These are phyloP conservation scores for Dryobotodes eremita DNA, from an alignment of 2,888 invertebrate species.

Conservation along the genomic window DNA sequence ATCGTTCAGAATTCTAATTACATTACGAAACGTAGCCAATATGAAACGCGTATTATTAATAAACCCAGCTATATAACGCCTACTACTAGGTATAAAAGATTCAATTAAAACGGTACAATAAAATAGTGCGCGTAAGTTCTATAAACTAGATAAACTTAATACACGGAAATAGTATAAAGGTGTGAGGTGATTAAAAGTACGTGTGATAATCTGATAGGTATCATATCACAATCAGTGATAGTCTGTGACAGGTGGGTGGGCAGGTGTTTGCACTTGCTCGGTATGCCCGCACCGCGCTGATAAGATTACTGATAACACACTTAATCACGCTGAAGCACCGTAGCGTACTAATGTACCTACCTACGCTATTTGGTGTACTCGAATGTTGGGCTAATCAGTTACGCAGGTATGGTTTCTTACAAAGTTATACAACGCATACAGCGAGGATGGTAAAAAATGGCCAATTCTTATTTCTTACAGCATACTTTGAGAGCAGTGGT, in stretches of 20 bases:
- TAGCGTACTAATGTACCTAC: conserved; percentile 53
- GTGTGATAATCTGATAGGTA: conserved; percentile 56
- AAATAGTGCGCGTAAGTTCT: neutral
- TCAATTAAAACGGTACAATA: conserved; percentile 24
- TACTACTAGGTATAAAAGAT: conserved; percentile 4
- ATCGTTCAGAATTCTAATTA: conserved; percentile 25
- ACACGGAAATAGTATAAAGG: conserved; percentile 50
- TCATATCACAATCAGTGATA: conserved; percentile 67
- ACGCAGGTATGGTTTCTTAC: neutral
- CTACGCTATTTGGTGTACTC: conserved; percentile 11
- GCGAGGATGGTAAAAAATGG: neutral
- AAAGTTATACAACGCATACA: neutral
- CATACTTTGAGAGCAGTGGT: no score
- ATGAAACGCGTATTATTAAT: conserved; percentile 5
- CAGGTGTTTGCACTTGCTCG: conserved; percentile 88
- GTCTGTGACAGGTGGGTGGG: conserved; percentile 83
- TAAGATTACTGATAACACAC: conserved; percentile 81
- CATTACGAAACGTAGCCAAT: conserved; percentile 10
- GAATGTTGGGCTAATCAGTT: neutral
- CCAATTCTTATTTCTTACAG: neutral
- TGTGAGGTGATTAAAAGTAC: conserved; percentile 28
- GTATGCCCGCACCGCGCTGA: conserved; percentile 82
- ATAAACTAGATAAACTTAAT: conserved; percentile 14
- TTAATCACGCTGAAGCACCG: conserved; percentile 72
- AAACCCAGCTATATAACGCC: neutral